Base-by-base conservation (phyloP, 2,797 vertebrate species). In the Enteromius argenteus region DNA sequence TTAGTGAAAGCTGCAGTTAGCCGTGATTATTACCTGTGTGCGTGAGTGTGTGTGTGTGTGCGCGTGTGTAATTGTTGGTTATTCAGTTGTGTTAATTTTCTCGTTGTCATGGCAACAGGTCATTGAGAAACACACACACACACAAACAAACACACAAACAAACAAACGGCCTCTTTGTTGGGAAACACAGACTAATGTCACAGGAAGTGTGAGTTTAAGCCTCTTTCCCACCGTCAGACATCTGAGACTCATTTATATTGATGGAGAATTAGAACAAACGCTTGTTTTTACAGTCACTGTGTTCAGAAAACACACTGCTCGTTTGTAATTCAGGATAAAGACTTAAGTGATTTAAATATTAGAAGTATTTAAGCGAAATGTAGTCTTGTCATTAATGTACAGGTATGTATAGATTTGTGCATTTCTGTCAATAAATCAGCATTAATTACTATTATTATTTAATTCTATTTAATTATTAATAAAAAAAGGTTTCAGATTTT, bases 191-290 rank as follows among this genome's bases (percentile, higher is more conserved):
- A 75, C 51, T 56, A 35, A 37, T 58, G 73, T 75, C 56, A 60
- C 80, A 81, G 67, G 72, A 84, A 81, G 73, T 68, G 75, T 84
- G 84, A 73, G 73, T 73, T 71, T 81, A 84, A 56, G 60, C 83
- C 82, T 84, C 82, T 60, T 84, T 78, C 82, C 83, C 67, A 71
- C 49, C 56, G 81, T 9, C 71, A 79, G 51, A 71, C 67, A 67
- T 49, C 42, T 78, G 23, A 51, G 37, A 10, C 72, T 2, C 32
- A 46, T 30, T 73, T 32, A 73, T 4, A 35, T 51, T 74, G 21
- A 74, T n/a, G 15, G 17, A 73, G 17, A 35, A 32, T 73, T 11
- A 73, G 44, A 51, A 0, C 1, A 0, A 1, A 7, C 0, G 13
- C 0, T 73, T 35, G 19, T 6, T 44, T 42, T 67, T 67, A 64